phyloP scores from a whole-genome alignment of 2,113 vertebrate genomes.

The Pristiophorus japonicus region DNA sequence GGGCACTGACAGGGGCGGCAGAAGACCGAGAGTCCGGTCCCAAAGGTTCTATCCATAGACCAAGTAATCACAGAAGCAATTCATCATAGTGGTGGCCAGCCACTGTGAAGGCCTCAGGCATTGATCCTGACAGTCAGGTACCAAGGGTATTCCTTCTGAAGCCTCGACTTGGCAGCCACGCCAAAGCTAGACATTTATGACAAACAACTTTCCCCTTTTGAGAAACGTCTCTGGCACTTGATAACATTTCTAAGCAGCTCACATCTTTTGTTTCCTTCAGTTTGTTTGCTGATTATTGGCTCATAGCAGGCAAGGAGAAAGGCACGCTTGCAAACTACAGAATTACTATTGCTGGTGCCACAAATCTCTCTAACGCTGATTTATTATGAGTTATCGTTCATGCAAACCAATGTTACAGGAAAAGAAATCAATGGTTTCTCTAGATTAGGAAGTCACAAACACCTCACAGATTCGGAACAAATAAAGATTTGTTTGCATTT shows the following conservation, averaged over 20 bases:
- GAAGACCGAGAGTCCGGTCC: too few species aligned
- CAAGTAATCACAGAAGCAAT: not conserved
- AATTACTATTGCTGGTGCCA: not conserved
- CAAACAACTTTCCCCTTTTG: not conserved
- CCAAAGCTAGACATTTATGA: slow-evolving; percentile 15
- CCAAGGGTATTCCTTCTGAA: slow-evolving; percentile 12
- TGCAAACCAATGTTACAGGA: not conserved
- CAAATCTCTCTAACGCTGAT: not conserved
- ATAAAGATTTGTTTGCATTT: not conserved
- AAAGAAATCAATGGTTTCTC: not conserved
- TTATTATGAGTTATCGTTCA: not conserved
- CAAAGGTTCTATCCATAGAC: not conserved
- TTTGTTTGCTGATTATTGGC: not conserved
- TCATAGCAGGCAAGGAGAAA: not conserved
- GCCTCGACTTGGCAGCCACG: not conserved
- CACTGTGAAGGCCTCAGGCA: not conserved
- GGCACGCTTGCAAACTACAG: not conserved
- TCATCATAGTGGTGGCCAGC: not conserved
- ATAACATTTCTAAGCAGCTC: not conserved
- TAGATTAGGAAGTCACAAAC: not conserved
- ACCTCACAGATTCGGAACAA: not conserved
- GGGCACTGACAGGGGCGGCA: too few species aligned
- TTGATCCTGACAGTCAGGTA: not conserved
- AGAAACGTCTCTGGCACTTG: not conserved
- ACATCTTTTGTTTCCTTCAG: not conserved